Conservation (phyloP, 2,797 vertebrate genomes). For the Syndactyla subalaris region DNA sequence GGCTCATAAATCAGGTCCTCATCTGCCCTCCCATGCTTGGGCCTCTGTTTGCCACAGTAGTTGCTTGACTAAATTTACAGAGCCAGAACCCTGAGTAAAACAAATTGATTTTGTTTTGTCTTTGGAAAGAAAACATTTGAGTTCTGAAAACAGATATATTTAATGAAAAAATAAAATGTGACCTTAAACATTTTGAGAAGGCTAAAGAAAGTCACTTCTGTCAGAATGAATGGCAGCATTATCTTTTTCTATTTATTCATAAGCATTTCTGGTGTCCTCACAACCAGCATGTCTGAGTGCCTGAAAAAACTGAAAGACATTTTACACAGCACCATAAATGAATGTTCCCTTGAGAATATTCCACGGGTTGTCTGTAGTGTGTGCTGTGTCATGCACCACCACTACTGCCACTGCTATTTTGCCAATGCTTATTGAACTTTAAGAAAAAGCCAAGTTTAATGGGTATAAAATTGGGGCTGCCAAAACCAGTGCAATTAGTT, state of each 20-base stretch:
- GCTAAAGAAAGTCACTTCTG: neutral
- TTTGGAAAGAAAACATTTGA: neutral
- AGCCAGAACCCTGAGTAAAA: neutral
- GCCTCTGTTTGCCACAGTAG: neutral
- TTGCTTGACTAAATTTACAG: conserved; percentile 9
- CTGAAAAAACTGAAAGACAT: neutral
- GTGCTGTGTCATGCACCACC: neutral
- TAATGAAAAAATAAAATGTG: neutral
- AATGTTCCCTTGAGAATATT: neutral
- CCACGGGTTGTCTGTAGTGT: neutral
- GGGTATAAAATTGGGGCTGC: neutral
- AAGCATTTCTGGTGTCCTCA: neutral
- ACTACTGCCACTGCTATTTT: neutral
- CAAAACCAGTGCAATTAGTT: neutral
- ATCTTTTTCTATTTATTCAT: neutral
- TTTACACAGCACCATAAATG: neutral
- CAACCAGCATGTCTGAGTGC: neutral
- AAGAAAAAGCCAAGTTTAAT: neutral
- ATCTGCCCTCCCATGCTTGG: neutral
- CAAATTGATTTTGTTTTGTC: conserved; percentile 10
- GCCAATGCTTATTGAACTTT: neutral
- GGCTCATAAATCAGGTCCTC: conserved; percentile 33
- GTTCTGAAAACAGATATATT: conserved; percentile 7
- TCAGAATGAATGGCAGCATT: neutral
- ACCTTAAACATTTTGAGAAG: conserved; percentile 21